A percentile compares a stretch with the other conserved stretches of the same genome.
These are phyloP conservation scores for Balanococcus diminutus DNA, from an alignment of 2,888 invertebrate genomes.

Conservation along the genomic window DNA sequence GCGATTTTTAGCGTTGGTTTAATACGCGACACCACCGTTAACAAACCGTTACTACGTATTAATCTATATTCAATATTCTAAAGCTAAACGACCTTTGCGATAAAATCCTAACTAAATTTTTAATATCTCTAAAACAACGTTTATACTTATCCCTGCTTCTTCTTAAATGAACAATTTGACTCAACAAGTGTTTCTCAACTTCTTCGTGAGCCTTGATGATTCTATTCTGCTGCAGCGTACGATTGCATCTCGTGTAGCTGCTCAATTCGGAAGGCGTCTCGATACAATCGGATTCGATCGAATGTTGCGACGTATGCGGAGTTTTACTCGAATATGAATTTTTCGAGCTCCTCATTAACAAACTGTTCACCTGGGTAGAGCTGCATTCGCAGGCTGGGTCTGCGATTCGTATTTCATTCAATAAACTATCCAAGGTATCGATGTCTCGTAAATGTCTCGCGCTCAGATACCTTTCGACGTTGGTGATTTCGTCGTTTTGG, in stretches of 20 bases:
- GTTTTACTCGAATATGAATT: background rate
- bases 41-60: background rate
- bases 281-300: background rate
- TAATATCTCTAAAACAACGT: background rate
- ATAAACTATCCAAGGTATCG: background rate
- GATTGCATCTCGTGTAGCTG: background rate
- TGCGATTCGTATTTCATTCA: background rate
- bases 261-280: background rate
- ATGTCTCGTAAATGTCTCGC: background rate
- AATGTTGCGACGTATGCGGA: background rate
- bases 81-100: constrained; percentile 38
- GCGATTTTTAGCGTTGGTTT: background rate
- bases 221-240: background rate
- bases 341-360: background rate
- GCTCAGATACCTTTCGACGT: background rate
- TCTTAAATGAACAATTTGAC: constrained; percentile 39
- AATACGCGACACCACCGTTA: background rate
- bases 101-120: constrained; percentile 42
- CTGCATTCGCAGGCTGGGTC: background rate
- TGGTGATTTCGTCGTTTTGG: background rate
- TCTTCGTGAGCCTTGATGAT: constrained; percentile 27
- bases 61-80: constrained; percentile 36
- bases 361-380: background rate
- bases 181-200: constrained; percentile 6
- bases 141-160: constrained; percentile 32